A percentile compares a stretch with the other conserved stretches of the same genome.
These are phyloP conservation scores for Harmothoe impar DNA, from an alignment of 2,888 invertebrate species.

Conservation along the genomic window DNA sequence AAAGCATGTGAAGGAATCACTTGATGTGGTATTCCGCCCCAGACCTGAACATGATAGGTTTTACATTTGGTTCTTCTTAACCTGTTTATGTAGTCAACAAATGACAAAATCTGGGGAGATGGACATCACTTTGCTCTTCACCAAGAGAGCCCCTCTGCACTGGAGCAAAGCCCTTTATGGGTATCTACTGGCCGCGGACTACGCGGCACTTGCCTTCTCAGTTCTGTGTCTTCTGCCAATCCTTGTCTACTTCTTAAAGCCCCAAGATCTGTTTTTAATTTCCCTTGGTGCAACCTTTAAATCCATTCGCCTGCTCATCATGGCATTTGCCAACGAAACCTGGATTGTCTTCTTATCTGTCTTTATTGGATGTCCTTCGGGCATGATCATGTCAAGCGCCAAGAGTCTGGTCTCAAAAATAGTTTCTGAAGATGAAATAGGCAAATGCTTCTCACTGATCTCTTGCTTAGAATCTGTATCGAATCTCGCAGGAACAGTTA, in stretches of 20 bases:
- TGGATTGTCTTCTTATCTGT: conserved; percentile 81
- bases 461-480: conserved; percentile 81
- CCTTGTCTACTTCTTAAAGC: conserved; percentile 74
- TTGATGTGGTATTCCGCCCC: conserved; percentile 74
- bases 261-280: conserved; percentile 78
- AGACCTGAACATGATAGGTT: conserved; percentile 72
- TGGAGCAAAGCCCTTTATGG: conserved; percentile 81
- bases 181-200: conserved; percentile 81
- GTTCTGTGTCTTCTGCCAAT: conserved; percentile 80
- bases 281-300: conserved; percentile 80
- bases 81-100: conserved; percentile 76
- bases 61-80: conserved; percentile 76
- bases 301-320: conserved; percentile 74
- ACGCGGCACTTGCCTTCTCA: conserved; percentile 81
- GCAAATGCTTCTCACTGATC: conserved; percentile 81
- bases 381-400: conserved; percentile 78
- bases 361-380: conserved; percentile 78
- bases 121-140: conserved; percentile 81
- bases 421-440: conserved; percentile 79
- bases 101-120: conserved; percentile 81
- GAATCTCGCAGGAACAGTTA: conserved; percentile 78
- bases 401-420: conserved; percentile 81
- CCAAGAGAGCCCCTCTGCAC: conserved; percentile 78
- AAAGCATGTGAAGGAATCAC: conserved; percentile 74
- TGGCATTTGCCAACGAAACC: conserved; percentile 75